phyloP scores from a whole-genome alignment of 2,888 invertebrate genomes.

The Rutpela maculata region DNA sequence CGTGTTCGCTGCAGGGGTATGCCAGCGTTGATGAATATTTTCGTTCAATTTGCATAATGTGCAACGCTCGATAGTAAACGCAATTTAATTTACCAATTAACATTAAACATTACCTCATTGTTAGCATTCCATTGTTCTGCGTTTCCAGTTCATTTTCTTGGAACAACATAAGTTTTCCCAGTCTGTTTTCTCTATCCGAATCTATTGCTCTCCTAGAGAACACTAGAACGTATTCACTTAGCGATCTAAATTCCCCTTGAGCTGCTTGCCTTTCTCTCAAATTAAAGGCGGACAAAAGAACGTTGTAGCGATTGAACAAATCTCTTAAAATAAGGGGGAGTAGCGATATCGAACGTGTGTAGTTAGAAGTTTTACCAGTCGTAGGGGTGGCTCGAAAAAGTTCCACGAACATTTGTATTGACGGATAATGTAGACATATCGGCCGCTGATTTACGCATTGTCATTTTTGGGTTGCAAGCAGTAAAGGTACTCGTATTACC shows the following conservation, averaged over 20 bases:
- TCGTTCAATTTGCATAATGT: background rate
- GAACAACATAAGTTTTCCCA: background rate
- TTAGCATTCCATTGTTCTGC: background rate
- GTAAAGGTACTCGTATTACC: no score
- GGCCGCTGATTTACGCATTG: no score
- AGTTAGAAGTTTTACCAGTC: background rate
- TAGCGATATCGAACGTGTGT: background rate
- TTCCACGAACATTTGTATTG: background rate
- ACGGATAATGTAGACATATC: no score
- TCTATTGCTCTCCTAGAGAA: slow-evolving; percentile 10
- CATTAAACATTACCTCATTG: background rate
- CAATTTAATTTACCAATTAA: background rate
- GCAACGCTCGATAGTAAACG: background rate
- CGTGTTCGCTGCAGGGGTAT: no score
- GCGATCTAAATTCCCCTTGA: slow-evolving; percentile 22
- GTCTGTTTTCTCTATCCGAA: background rate
- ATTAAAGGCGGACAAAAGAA: slow-evolving; percentile 26
- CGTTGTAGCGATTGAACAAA: slow-evolving; percentile 18
- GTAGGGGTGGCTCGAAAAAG: background rate
- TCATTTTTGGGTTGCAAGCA: no score
- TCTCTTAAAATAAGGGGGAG: slow-evolving; percentile 12
- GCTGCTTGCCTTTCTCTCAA: slow-evolving; percentile 16
- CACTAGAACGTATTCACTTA: slow-evolving; percentile 15
- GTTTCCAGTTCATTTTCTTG: slow-evolving; percentile 1
- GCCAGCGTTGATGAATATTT: background rate